Base-by-base conservation (phyloP, 2,888 invertebrate species). In the Drosophila seclusa region DNA sequence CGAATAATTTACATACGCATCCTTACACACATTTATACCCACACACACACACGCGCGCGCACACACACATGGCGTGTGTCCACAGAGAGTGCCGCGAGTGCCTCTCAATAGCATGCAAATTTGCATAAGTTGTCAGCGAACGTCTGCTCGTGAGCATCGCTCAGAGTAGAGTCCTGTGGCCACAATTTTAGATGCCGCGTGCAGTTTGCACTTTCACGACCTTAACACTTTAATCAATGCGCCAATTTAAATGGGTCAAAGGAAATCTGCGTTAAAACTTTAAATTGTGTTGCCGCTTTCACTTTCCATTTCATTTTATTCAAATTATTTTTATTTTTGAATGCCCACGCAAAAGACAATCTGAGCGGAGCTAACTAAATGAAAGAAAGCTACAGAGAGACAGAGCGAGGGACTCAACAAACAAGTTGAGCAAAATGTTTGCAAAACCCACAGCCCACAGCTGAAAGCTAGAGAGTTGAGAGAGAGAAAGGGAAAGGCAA, bases 41-140 rank as follows among this genome's bases (percentile, higher is more conserved):
- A 53, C 54, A 70, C 59, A 27, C 60, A 54, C 62, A 61, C 60
- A 54, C 62, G 59, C 42, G 16, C 34, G 16, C 52, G 16, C 50
- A 21, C 31, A 34, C 45, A 27, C 42, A 42, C 42, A 49, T 42
- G 48, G 27, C 8, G 45, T 13, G 48, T 11, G 50, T 27, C 49
- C 57, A 50, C 38, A 55, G 48, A 49, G 40, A 8, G 13, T 29
- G 76, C 52, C 68, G 72, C 87, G 82, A 77, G 73, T 85, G 87
- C 80, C 80, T 81, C 84, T 89, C 89, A 82, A 85, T 89, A 87
- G 85, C 85, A 76, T 54, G 55, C 45, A 80, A 85, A 85, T 85
- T 85, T 85, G 85, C 89, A 85, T 89, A 85, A 89, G 89, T 82
- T 87, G 85, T 66, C 89, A 89, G 82, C 73, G 66, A 87, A 71